Percentiles rank a stretch among this genome's conserved stretches.
Evolutionary conservation across 2,797 vertebrate genomes (phyloP).

Genomic region (Mastacembelus armatus): DNA sequence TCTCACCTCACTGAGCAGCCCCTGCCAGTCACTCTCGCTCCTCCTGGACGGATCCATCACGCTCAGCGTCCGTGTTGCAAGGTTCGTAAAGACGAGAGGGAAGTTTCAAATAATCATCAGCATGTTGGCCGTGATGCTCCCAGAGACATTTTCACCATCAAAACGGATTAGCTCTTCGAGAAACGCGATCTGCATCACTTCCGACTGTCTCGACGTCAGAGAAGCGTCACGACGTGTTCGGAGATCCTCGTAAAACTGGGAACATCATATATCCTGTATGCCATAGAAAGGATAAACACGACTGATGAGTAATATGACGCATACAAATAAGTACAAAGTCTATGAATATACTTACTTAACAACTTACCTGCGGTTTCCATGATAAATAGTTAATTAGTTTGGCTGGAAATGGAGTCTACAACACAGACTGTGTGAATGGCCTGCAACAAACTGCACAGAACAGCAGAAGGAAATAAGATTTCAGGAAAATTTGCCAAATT

Average conservation of each 20-base stretch:
- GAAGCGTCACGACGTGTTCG: slow-evolving; percentile 53
- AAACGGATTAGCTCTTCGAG: slow-evolving; percentile 43
- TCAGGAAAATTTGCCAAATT: too few species aligned
- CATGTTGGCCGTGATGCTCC: neutral
- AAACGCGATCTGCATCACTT: slow-evolving; percentile 55
- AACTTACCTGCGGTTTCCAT: too few species aligned
- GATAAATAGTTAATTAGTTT: too few species aligned
- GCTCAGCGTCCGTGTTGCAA: neutral
- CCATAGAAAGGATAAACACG: too few species aligned
- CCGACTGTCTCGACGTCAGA: slow-evolving; percentile 51
- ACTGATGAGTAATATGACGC: too few species aligned
- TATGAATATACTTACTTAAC: too few species aligned
- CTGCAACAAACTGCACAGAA: too few species aligned
- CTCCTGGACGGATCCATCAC: slow-evolving; percentile 85
- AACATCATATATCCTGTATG: too few species aligned
- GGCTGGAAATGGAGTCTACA: too few species aligned
- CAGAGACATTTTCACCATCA: slow-evolving; percentile 29
- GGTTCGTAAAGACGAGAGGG: neutral
- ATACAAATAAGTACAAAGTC: too few species aligned
- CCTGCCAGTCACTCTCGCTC: slow-evolving; percentile 94
- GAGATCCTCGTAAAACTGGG: slow-evolving; percentile 21
- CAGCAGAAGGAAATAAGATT: too few species aligned
- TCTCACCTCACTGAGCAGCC: slow-evolving; percentile 93
- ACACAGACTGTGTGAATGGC: too few species aligned
- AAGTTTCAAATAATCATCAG: slow-evolving; percentile 14